These are phyloP conservation scores for Lepidurus apus DNA, from an alignment of 1,140 invertebrate genomes.

Conservation along the genomic window DNA sequence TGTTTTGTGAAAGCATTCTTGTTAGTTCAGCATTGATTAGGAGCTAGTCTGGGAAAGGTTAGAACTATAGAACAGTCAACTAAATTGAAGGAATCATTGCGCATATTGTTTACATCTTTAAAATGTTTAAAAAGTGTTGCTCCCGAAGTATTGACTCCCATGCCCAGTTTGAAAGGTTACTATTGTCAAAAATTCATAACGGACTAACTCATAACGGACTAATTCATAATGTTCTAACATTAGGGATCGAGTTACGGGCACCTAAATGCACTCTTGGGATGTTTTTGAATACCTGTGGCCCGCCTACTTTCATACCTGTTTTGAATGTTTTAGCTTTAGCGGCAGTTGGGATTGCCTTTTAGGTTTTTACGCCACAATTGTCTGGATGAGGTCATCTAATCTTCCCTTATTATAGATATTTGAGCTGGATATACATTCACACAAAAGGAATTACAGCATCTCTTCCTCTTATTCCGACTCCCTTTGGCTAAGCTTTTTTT, in stretches of 20 bases:
- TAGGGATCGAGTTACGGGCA: background rate
- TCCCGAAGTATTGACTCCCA: background rate
- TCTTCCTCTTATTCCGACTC: background rate
- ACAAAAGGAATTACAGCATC: background rate
- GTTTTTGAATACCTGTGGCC: background rate
- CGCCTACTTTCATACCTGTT: slow-evolving; percentile 18
- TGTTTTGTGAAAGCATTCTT: no score
- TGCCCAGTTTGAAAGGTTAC: background rate
- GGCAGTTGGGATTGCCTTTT: slow-evolving; percentile 12
- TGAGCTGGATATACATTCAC: background rate
- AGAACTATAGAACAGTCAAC: no score
- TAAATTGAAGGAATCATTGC: no score
- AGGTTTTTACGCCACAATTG: background rate
- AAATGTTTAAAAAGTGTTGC: background rate
- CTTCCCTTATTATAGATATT: background rate
- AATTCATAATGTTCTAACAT: background rate
- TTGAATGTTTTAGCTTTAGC: background rate
- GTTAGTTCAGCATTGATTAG: no score
- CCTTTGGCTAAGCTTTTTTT: background rate
- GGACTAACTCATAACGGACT: background rate
- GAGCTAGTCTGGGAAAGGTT: no score
- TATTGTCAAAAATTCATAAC: background rate
- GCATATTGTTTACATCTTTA: no score
- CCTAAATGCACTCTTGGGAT: background rate
- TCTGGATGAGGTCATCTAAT: slow-evolving; percentile 13